These are phyloP conservation scores for Terrapene triunguis DNA, from an alignment of 2,113 vertebrate species.

Conservation along the genomic window DNA sequence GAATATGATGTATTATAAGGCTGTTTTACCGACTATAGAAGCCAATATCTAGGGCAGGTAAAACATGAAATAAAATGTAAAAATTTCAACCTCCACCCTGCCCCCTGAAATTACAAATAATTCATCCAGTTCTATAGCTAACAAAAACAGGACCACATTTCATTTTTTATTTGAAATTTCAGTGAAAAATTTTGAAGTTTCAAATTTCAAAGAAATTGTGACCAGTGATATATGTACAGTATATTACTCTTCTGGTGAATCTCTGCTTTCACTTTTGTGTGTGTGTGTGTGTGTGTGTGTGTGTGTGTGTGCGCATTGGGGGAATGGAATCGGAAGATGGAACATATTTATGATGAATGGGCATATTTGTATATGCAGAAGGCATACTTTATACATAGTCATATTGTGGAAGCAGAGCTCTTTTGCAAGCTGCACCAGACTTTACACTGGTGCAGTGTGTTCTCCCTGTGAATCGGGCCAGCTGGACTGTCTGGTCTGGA, in stretches of 20 bases:
- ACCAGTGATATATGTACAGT: neutral
- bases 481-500: neutral
- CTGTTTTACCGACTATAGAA: neutral
- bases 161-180: neutral
- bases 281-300: too few species aligned
- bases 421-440: neutral
- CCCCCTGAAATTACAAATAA: neutral
- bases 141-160: neutral
- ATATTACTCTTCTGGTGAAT: too few species aligned
- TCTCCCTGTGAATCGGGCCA: neutral
- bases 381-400: neutral
- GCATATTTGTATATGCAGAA: neutral
- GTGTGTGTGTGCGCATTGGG: neutral
- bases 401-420: neutral
- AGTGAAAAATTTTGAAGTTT: neutral
- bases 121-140: neutral
- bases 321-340: neutral
- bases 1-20: neutral
- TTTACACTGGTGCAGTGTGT: neutral
- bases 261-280: neutral
- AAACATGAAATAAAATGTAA: neutral
- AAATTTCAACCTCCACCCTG: rapidly evolving
- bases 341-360: neutral
- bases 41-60: neutral
- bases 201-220: neutral